These are phyloP conservation scores for Girardinus metallicus DNA, from an alignment of 2,797 vertebrate genomes.

Conservation along the genomic window DNA sequence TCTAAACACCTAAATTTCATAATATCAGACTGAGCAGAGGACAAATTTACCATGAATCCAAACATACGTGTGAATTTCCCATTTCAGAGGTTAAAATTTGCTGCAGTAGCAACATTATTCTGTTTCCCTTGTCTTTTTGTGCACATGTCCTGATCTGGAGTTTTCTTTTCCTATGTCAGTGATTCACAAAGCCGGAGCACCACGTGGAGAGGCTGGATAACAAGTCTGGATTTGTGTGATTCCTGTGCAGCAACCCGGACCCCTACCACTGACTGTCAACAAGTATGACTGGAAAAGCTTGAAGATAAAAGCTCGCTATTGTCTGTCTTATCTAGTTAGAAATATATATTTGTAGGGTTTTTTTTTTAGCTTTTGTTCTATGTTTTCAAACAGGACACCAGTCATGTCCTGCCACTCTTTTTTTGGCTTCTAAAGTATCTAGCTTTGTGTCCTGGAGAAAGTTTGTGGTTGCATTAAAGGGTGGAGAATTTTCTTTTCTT, in stretches of 20 bases:
- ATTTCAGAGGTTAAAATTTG: not conserved
- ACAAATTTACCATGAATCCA: constrained; percentile 48
- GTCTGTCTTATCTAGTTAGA: too few species aligned
- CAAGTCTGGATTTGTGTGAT: not conserved
- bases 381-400: too few species aligned
- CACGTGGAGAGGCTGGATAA: not conserved
- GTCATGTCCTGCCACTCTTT: too few species aligned
- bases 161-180: not conserved
- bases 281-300: too few species aligned
- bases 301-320: too few species aligned
- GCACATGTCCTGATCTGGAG: not conserved
- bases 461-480: too few species aligned
- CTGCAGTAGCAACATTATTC: not conserved
- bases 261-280: too few species aligned
- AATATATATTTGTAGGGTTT: too few species aligned
- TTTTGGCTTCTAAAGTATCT: too few species aligned
- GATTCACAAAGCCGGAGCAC: not conserved
- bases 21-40: constrained; percentile 2
- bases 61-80: constrained; percentile 41
- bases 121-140: not conserved
- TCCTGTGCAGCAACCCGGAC: not conserved
- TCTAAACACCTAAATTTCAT: not conserved
- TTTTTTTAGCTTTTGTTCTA: too few species aligned
- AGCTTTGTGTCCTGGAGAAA: too few species aligned
- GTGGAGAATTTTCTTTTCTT: too few species aligned